Evolutionary conservation across 2,797 vertebrate species (phyloP).

Genomic region (Diglossa cyanea): DNA sequence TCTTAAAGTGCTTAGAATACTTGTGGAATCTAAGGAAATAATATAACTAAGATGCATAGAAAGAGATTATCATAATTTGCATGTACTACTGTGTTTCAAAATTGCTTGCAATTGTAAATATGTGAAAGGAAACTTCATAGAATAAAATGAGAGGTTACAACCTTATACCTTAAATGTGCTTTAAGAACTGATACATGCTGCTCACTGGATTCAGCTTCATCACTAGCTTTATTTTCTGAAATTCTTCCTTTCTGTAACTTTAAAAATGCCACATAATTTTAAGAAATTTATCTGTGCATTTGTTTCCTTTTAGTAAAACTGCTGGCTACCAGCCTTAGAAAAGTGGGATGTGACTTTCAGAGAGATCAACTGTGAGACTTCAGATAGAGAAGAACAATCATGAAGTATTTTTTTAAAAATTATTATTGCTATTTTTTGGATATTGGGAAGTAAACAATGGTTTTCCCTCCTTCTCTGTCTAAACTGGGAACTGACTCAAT

Average conservation of each 20-base stretch:
- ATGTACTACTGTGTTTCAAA: background rate
- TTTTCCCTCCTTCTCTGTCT: background rate
- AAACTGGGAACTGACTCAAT: background rate
- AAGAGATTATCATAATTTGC: background rate
- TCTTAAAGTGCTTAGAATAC: background rate
- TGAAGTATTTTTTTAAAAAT: background rate
- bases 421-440: background rate
- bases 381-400: background rate
- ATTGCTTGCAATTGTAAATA: background rate
- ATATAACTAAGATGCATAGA: background rate
- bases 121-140: background rate
- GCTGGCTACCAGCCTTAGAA: background rate
- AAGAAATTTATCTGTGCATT: background rate
- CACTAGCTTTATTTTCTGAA: background rate
- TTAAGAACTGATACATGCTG: background rate
- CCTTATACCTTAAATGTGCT: background rate
- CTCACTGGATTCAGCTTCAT: background rate
- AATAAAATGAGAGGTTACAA: background rate
- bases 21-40: background rate
- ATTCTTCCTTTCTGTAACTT: background rate
- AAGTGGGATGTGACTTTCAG: background rate
- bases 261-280: background rate
- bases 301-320: background rate
- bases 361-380: rapidly evolving
- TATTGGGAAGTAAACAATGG: background rate